phyloP scores from a whole-genome alignment of 2,113 vertebrate genomes.

The Scophthalmus maximus region DNA sequence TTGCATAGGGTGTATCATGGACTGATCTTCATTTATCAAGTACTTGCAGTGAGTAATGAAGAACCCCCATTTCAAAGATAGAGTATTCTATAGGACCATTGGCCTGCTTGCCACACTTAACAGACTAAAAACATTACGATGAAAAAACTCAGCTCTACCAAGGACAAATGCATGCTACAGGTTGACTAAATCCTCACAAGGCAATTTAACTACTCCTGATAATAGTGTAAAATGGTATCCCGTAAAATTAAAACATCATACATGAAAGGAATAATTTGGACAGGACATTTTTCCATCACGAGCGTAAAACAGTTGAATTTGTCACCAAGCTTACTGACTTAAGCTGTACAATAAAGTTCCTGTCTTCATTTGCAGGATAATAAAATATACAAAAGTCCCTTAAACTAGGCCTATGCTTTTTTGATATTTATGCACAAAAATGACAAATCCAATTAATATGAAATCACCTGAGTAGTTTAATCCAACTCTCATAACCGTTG shows the following conservation, averaged over 20 bases:
- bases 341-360: conserved; percentile 34
- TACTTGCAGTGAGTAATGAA: not conserved
- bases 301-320: not conserved
- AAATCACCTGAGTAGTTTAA: conserved; percentile 80
- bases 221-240: conserved; percentile 9
- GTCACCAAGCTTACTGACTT: conserved; percentile 14
- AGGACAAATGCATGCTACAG: conserved; percentile 27
- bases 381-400: conserved; percentile 52
- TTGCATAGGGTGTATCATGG: conserved; percentile 40
- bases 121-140: not conserved
- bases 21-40: conserved; percentile 5
- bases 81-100: conserved; percentile 2
- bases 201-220: conserved; percentile 21
- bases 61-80: conserved; percentile 9
- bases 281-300: conserved; percentile 9
- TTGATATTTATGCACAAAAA: conserved; percentile 29
- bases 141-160: not conserved
- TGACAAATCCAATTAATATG: conserved; percentile 56
- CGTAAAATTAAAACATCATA: conserved; percentile 23
- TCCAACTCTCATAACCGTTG: conserved; percentile 54
- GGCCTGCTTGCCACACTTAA: not conserved
- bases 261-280: conserved; percentile 42
- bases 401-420: conserved; percentile 34
- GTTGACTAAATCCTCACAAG: conserved; percentile 24
- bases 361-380: conserved; percentile 25